A percentile compares a stretch with the other conserved stretches of the same genome.
phyloP scores from a whole-genome alignment of 92 coral and sea anemone species.

The Pocillopora grandis region DNA sequence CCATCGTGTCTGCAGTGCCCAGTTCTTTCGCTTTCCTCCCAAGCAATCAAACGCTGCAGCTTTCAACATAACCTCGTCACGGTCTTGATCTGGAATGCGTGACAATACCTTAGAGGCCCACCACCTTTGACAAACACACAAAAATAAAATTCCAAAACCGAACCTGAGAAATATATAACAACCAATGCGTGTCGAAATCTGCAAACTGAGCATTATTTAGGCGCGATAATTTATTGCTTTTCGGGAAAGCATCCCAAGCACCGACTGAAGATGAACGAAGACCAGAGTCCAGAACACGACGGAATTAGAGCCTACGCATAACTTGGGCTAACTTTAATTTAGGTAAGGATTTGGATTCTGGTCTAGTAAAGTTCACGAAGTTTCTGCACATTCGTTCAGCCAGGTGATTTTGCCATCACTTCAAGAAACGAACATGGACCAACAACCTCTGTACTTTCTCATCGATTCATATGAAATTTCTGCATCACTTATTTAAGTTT shows the following conservation, averaged over 20 bases:
- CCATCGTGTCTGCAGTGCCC: conserved; percentile 91
- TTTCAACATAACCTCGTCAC: conserved; percentile 87
- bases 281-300: too few species aligned
- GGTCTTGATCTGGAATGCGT: conserved; percentile 83
- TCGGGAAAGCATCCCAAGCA: too few species aligned
- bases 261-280: too few species aligned
- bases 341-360: too few species aligned
- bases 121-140: conserved; percentile 69
- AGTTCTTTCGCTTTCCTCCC: conserved; percentile 79
- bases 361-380: background rate
- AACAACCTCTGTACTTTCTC: too few species aligned
- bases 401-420: too few species aligned
- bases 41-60: conserved; percentile 87
- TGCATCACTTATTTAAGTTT: background rate
- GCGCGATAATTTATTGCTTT: too few species aligned
- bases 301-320: too few species aligned
- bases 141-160: background rate
- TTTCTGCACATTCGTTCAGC: background rate
- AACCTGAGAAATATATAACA: background rate
- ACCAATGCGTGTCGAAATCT: background rate
- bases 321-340: too few species aligned
- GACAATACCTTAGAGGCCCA: conserved; percentile 86
- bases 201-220: too few species aligned
- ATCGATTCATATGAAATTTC: background rate
- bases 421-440: too few species aligned